Evolutionary conservation across 2,113 vertebrate species (phyloP), one percentile per base, ranked within the genome.

Genomic region (Myrmophylax atrothorax): DNA sequence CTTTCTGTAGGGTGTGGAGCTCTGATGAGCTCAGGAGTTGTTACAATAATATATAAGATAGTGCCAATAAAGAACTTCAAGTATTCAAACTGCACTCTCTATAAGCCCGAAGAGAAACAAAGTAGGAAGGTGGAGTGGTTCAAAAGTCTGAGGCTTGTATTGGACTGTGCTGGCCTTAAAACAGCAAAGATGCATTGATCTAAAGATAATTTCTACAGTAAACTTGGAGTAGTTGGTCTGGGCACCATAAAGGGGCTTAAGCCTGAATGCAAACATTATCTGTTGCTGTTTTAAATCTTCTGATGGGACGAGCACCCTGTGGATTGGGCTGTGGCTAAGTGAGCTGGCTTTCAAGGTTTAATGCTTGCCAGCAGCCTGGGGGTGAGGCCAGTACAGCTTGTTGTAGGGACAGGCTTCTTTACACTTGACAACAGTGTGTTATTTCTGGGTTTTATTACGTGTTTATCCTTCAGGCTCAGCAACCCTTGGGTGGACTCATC

Each of bases 381-480:
- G 74, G 40, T 7, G 67, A 93, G 84, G 87, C 46, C 77, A 42
- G 69, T 52, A 56, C 47, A 82, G 20, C 37, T 67, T 91, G 69
- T 52, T 75, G 60, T 60, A 33, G 79, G 64, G 84, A 56, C 72
- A 38, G 58, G 29, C 68, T 87, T 95, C 56, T 70, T 85, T 49
- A 76, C 5, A 4, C 49, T 91, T 56, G 78, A 91, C 40, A 85
- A 79, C 10, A 52, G 15, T 18, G 52, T 87, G 58, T 76, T 94
- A 79, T 90, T 94, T 90, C 78, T 95, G 67, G 62, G 49, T 40
- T 85, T 87, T 76, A 53, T 91, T 85, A 64, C 74, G 35, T 15
- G 19, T 69, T 93, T 60, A 5, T 87, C 58, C 49, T 91, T 4
- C 50, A 18, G n/a, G 66, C 10, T 85, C 78, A 68, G 70, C 33